phyloP scores from a whole-genome alignment of 92 coral and sea anemone species.

The Zoanthus solanderi region DNA sequence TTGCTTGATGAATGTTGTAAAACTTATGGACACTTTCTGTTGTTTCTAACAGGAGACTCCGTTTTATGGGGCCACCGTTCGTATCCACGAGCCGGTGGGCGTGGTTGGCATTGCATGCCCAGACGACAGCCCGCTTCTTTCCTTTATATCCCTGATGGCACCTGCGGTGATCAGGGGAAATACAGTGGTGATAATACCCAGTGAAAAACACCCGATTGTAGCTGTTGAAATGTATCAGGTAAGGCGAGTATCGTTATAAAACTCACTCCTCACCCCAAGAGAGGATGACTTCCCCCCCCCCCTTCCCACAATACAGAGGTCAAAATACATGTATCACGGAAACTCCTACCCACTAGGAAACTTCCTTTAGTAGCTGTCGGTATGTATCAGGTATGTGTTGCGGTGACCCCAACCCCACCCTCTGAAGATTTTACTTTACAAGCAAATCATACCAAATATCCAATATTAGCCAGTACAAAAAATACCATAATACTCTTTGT shows the following conservation, averaged over 20 bases:
- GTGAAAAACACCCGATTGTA: constrained; percentile 90
- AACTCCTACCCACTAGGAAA: no score
- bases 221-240: constrained; percentile 99
- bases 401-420: no score
- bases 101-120: constrained; percentile 96
- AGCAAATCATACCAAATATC: no score
- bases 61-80: constrained; percentile 96
- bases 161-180: constrained; percentile 97
- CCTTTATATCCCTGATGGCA: constrained; percentile 90
- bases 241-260: not conserved
- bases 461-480: no score
- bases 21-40: not conserved
- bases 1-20: no score
- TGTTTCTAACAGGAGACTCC: constrained; percentile 79
- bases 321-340: not conserved
- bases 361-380: no score
- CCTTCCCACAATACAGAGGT: not conserved
- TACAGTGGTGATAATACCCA: constrained; percentile 88
- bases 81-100: constrained; percentile 95
- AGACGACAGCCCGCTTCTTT: constrained; percentile 87
- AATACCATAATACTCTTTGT: no score
- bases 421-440: no score
- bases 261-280: not conserved
- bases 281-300: not conserved
- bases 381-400: no score